phyloP scores from a whole-genome alignment of 2,113 vertebrate species.

The Marmota monax region DNA sequence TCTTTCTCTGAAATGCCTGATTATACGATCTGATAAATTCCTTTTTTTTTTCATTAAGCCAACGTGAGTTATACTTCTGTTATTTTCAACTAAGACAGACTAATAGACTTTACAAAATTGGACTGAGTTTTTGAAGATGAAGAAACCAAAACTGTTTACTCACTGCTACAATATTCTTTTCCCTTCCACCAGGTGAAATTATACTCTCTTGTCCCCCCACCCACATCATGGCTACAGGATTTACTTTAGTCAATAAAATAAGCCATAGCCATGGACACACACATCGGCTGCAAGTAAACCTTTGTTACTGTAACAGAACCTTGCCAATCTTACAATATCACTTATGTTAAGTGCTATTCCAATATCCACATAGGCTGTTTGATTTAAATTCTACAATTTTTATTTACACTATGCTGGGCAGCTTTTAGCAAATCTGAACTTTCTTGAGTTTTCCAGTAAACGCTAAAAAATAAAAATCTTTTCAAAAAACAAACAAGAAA shows the following conservation, averaged over 20 bases:
- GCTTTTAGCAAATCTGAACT: not conserved
- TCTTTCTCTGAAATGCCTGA: not conserved
- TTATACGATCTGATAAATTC: not conserved
- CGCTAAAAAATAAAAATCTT: not conserved
- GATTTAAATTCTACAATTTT: not conserved
- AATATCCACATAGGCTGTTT: not conserved
- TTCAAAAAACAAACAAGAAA: constrained; percentile 8
- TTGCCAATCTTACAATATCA: not conserved
- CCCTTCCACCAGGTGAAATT: not conserved
- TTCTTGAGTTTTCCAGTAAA: not conserved
- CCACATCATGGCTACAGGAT: not conserved
- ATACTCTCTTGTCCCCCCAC: not conserved
- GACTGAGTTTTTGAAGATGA: constrained; percentile 28
- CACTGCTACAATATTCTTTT: not conserved
- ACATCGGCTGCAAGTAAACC: not conserved
- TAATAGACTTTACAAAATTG: not conserved
- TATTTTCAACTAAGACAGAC: not conserved
- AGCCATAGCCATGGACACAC: not conserved
- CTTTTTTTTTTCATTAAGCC: not conserved
- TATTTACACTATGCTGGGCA: not conserved
- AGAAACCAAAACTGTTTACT: not conserved
- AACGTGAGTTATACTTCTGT: not conserved
- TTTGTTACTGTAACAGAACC: not conserved
- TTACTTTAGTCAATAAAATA: constrained; percentile 11
- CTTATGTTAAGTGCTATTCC: not conserved